Conservation (phyloP, 2,888 invertebrate genomes). For the Scaeva pyrastri region DNA sequence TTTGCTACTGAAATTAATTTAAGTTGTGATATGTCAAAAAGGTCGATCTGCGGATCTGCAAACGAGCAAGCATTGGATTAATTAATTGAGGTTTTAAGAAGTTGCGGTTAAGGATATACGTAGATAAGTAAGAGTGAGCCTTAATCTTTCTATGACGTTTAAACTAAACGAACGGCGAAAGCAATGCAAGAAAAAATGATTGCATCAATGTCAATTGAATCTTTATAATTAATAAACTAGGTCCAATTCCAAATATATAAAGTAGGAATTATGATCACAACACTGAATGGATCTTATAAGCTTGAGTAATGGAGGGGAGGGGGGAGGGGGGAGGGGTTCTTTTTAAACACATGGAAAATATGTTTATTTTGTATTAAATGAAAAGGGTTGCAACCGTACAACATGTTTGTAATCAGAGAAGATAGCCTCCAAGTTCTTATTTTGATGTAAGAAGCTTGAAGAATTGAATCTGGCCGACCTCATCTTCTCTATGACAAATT, state of each 20-base stretch:
- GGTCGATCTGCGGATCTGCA: slow-evolving; percentile 21
- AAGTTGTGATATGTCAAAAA: slow-evolving; percentile 62
- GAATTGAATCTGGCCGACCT: not conserved
- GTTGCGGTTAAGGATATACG: slow-evolving; percentile 17
- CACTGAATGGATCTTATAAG: too few species aligned
- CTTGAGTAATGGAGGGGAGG: too few species aligned
- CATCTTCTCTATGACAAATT: slow-evolving; percentile 29
- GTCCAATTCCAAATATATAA: too few species aligned
- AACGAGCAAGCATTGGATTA: slow-evolving; percentile 32
- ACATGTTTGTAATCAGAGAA: slow-evolving; percentile 24
- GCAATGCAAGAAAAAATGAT: too few species aligned
- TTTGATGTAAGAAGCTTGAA: slow-evolving; percentile 5
- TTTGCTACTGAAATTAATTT: slow-evolving; percentile 70
- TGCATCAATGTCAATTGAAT: slow-evolving; percentile 28
- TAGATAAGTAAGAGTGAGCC: slow-evolving; percentile 3
- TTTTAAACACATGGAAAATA: too few species aligned
- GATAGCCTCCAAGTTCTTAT: slow-evolving; percentile 34
- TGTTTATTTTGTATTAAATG: too few species aligned
- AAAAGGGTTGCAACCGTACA: slow-evolving; percentile 69
- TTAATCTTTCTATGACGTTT: slow-evolving; percentile 5
- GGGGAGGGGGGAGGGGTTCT: too few species aligned
- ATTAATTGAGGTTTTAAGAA: slow-evolving; percentile 25
- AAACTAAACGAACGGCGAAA: not conserved
- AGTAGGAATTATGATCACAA: too few species aligned
- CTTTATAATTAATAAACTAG: not conserved